Base-by-base conservation (phyloP, 2,797 vertebrate genomes). In the Cyclura pinguis region DNA sequence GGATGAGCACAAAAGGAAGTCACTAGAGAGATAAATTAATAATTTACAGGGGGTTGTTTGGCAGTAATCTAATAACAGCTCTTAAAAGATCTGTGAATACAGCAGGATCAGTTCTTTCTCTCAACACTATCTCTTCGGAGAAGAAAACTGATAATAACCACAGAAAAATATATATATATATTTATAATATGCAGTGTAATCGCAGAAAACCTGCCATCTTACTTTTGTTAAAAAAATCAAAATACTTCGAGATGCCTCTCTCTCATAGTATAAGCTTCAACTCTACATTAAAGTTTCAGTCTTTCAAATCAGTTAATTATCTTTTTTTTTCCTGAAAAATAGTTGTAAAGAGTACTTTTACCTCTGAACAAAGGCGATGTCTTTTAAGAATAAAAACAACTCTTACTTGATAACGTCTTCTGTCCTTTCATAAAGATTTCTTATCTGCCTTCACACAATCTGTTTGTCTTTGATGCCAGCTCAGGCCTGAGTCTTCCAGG, bases 371-470 rank as follows among this genome's bases (percentile, higher is more conserved):
- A 94, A 80, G 95, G 88, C 91, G 92, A 94, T 90, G 91, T 96
- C 95, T 94, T 27, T 92, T 96, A 96, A 95, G 93, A 97, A 97
- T 95, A 98, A 98, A 98, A 98, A 97, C 96, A 96, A 97, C 97
- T 98, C 98, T 99, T 99, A 98, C 98, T 99, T 98, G 98, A 94
- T 98, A 95, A 76, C 94, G 97, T 97, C 98, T 98, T 96, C 97
- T 95, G 93, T 96, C 97, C 97, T 96, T 97, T 50, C 92, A 96
- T 91, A 97, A 97, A 91, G 96, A 96, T 96, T 97, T 97, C 97
- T 97, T 95, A 89, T 97, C 97, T 89, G 93, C 85, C 89, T 93
- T 92, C 88, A 92, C 88, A 92, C 80, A 87, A 50, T 47, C 91
- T 92, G 82, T 85, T 90, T 91, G 80, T 84, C 52, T 90, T 64